Evolutionary conservation across 2,888 invertebrate species (phyloP).

Genomic region (Drosophila pegasa): DNA sequence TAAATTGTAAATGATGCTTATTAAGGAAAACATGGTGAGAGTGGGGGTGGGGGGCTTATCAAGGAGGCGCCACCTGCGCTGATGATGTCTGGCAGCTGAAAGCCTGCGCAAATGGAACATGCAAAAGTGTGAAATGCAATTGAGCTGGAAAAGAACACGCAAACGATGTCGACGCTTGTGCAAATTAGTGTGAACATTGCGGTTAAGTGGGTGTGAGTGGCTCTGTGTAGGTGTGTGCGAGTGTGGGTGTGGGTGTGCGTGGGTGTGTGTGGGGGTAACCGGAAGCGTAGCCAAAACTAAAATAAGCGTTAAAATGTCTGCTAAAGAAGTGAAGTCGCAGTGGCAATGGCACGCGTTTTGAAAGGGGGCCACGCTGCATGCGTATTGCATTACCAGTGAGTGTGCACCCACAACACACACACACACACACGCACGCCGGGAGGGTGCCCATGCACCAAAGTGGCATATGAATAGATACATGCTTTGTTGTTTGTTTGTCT

Average conservation of each 20-base stretch:
- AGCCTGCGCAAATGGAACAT: constrained; percentile 20
- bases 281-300: constrained; percentile 64
- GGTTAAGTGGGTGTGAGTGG: constrained; percentile 34
- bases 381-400: constrained; percentile 73
- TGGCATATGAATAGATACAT: constrained; percentile 78
- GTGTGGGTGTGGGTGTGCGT: constrained; percentile 11
- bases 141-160: constrained; percentile 67
- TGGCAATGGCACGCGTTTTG: constrained; percentile 45
- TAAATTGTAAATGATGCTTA: constrained; percentile 22
- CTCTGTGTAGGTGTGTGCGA: too few species aligned
- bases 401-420: constrained; percentile 12
- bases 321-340: constrained; percentile 69
- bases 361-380: constrained; percentile 52
- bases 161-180: constrained; percentile 55
- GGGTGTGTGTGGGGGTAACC: constrained; percentile 34
- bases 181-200: constrained; percentile 75
- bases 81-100: constrained; percentile 21
- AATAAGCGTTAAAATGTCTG: constrained; percentile 82
- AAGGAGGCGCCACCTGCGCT: neutral
- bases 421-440: constrained; percentile 7
- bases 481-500: constrained; percentile 66
- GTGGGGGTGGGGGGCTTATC: too few species aligned
- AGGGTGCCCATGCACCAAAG: constrained; percentile 35
- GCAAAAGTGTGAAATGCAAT: constrained; percentile 63
- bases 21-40: neutral